phyloP scores from a whole-genome alignment of 2,797 vertebrate species.

The Halcyon badia region DNA sequence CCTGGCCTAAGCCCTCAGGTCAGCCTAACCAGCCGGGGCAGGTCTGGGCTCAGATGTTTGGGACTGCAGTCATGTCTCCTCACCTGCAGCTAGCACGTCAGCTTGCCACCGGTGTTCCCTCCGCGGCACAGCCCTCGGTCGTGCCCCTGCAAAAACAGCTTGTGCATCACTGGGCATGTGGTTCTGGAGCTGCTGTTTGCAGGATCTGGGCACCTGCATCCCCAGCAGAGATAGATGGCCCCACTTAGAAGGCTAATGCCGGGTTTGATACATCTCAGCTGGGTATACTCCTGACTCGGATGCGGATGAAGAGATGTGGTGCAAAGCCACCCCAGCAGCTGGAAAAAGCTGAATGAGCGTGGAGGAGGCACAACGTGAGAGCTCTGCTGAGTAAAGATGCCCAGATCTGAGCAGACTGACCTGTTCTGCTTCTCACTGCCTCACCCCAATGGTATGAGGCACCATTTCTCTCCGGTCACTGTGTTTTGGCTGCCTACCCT shows the following conservation, averaged over 20 bases:
- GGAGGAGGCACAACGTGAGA: background rate
- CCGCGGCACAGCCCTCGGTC: accelerated
- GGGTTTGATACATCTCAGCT: background rate
- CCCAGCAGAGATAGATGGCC: background rate
- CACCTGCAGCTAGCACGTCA: accelerated
- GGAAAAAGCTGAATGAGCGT: background rate
- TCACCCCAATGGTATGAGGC: background rate
- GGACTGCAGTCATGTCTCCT: background rate
- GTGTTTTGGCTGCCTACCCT: background rate
- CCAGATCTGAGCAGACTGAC: background rate
- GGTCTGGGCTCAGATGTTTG: background rate
- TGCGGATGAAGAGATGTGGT: background rate
- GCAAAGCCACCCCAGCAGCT: background rate
- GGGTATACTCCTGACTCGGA: background rate
- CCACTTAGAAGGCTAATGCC: background rate
- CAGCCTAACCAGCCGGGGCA: slow-evolving; percentile 39
- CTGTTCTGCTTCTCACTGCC: background rate
- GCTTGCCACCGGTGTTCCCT: accelerated
- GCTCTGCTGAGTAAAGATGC: slow-evolving; percentile 1
- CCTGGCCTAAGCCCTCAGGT: slow-evolving; percentile 45
- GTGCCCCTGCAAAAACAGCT: accelerated
- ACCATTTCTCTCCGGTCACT: background rate
- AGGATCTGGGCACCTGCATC: background rate
- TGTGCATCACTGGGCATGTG: accelerated
- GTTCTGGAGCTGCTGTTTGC: background rate